Conservation (phyloP, 2,888 invertebrate genomes). For the Tachina fera region DNA sequence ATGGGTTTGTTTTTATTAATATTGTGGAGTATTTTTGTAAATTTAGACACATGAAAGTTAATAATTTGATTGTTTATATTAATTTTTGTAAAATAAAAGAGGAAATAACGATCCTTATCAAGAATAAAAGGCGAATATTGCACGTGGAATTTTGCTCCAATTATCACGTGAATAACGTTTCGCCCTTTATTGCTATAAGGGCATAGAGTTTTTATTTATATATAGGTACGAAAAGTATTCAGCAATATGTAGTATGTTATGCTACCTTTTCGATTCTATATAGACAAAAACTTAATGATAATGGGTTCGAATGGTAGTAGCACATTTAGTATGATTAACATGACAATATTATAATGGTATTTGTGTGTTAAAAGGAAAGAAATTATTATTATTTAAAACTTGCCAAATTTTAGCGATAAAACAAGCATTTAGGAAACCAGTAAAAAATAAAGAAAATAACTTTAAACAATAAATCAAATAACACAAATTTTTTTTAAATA, state of each 20-base stretch:
- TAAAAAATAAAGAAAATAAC: neutral
- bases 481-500: neutral
- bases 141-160: no score
- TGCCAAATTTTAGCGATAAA: constrained; percentile 7
- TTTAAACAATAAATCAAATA: neutral
- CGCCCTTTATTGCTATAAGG: neutral
- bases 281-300: neutral
- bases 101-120: no score
- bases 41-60: constrained; percentile 16
- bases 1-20: neutral
- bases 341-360: constrained; percentile 6
- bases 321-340: constrained; percentile 5
- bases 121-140: no score
- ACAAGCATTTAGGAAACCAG: constrained; percentile 51
- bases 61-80: neutral
- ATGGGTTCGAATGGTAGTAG: neutral
- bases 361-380: constrained; percentile 10
- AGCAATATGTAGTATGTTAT: no score
- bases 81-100: neutral
- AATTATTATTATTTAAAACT: constrained; percentile 34
- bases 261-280: neutral
- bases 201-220: neutral
- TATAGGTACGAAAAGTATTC: neutral
- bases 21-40: constrained; percentile 20
- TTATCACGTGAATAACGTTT: no score